These are phyloP conservation scores for Parnassius mnemosyne DNA, from an alignment of 2,888 invertebrate genomes.

Conservation along the genomic window DNA sequence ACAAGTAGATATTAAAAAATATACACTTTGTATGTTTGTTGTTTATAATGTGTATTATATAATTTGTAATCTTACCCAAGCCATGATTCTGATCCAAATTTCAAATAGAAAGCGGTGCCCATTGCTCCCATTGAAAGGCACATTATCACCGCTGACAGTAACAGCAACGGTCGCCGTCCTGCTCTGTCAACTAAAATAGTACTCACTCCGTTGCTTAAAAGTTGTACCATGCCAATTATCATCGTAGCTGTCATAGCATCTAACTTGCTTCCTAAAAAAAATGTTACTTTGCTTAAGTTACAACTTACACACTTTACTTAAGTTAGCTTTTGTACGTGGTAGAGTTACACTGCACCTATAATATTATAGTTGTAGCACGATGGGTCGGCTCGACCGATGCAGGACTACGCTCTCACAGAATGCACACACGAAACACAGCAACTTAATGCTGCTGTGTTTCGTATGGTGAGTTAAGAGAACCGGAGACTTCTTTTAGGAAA, in stretches of 20 bases:
- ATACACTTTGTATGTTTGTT: too few relatives aligned
- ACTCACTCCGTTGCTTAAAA: constrained; percentile 74
- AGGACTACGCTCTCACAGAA: too few relatives aligned
- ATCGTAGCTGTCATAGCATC: constrained; percentile 79
- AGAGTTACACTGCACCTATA: too few relatives aligned
- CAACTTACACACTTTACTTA: not conserved
- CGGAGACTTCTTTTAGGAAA: too few relatives aligned
- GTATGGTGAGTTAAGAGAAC: too few relatives aligned
- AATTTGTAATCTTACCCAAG: constrained; percentile 55
- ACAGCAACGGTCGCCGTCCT: constrained; percentile 81
- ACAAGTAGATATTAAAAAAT: too few relatives aligned
- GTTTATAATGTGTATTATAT: constrained; percentile 1
- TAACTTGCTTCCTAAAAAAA: constrained; percentile 63
- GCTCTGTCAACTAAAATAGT: constrained; percentile 80
- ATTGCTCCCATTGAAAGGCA: constrained; percentile 74
- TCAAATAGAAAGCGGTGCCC: constrained; percentile 77
- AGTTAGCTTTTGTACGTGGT: too few relatives aligned
- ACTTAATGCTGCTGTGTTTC: too few relatives aligned
- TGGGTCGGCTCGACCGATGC: too few relatives aligned
- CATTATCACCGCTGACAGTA: constrained; percentile 80
- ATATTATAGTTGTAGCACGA: too few relatives aligned
- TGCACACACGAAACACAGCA: too few relatives aligned
- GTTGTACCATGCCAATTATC: constrained; percentile 78
- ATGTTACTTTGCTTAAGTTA: not conserved
- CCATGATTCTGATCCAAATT: constrained; percentile 57